Evolutionary conservation across 1,140 invertebrate genomes (phyloP), one percentile per base, ranked within the genome.

Genomic region (Danaus plexippus): DNA sequence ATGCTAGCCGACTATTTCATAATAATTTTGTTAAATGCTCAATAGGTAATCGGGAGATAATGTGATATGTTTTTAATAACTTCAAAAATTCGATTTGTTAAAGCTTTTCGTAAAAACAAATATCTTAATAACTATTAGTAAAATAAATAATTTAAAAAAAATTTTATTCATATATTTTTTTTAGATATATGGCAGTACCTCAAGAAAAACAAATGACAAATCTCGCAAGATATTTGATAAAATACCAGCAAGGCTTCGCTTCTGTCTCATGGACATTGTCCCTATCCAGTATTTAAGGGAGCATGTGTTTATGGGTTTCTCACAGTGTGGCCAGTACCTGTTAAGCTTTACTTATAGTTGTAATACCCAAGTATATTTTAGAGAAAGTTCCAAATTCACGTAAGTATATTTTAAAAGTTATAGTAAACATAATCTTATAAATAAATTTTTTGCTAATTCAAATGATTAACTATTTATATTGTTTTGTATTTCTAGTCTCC

Each of bases 251-350:
- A 87, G 90, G 66, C 87, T 91, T 65, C 87, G 89, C 47, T 89
- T 90, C 65, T 89, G 89, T 66, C 87, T 91, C 49, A 89, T 90
- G 84, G 89, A 91, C 56, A 87, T 90, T 68, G 84, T 88, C 64
- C 88, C 88, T 22, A 75, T 75, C 42, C 61, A 71, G 13, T 85
- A 84, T 64, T 75, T 80, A 77, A 86, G 71, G 62, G 89, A 89
- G 59, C 95, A 98, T 87, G 92, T 97, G 43, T 95, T 97, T 77
- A 94, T 98, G 91, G 97, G 97, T 9, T 93, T 97, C 67, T 96
- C 95, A 18, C 93, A 95, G 70, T 97, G 96, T 88, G 96, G 96
- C 9, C 94, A 96, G 80, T 97, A 95, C 89, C 89, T 98, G 55
- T 82, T 98, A 52, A 97, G 95, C 53, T 97, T 97, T 57, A 87